Percentiles rank a stretch among this genome's conserved stretches.
These are phyloP conservation scores for Pangasius mekongensis DNA, from an alignment of 2,797 vertebrate species.

Conservation along the genomic window DNA sequence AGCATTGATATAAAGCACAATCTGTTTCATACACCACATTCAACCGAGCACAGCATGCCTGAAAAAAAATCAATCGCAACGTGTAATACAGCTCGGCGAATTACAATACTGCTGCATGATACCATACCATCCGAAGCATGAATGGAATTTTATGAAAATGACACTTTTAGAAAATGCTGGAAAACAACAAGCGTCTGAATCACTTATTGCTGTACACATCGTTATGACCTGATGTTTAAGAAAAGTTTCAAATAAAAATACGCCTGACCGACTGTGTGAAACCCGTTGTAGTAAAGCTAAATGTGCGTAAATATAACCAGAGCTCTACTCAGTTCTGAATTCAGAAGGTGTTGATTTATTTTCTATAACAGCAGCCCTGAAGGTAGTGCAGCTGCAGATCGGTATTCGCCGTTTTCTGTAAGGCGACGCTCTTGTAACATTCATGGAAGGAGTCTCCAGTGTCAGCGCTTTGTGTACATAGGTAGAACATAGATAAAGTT, in stretches of 20 bases:
- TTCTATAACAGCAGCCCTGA: background rate
- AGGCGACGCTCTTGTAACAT: too few species aligned
- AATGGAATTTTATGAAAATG: background rate
- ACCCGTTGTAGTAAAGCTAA: background rate
- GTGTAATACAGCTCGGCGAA: background rate
- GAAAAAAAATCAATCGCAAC: background rate
- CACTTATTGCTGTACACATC: background rate
- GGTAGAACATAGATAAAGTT: background rate
- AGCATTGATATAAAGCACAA: background rate
- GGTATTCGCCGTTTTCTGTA: background rate
- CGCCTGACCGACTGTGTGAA: slow-evolving; percentile 10
- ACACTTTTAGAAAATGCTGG: background rate
- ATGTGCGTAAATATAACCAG: background rate
- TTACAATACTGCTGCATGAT: slow-evolving; percentile 7
- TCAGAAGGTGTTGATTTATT: background rate
- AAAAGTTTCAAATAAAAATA: slow-evolving; percentile 45
- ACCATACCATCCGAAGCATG: background rate
- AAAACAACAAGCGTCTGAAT: background rate
- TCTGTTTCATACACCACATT: background rate
- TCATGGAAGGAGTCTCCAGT: background rate
- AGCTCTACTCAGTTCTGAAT: background rate
- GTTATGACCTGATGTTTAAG: slow-evolving; percentile 25
- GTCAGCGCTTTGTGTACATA: background rate
- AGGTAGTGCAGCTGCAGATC: background rate
- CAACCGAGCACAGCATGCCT: background rate